These are phyloP conservation scores for Dasyurus viverrinus DNA, from an alignment of 2,113 vertebrate genomes.

Conservation along the genomic window DNA sequence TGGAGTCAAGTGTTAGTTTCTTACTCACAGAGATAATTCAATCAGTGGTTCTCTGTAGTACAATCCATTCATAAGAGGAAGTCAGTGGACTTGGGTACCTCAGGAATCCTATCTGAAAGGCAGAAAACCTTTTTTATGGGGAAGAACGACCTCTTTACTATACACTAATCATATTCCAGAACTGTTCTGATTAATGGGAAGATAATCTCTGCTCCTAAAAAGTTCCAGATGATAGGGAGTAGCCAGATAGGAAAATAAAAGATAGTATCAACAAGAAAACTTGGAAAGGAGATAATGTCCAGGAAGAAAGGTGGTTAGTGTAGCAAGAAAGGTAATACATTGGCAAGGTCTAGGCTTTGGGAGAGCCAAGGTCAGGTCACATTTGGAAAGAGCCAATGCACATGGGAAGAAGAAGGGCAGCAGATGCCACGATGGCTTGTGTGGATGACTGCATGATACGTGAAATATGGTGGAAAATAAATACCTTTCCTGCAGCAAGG, in stretches of 20 bases:
- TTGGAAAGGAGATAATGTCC: not conserved
- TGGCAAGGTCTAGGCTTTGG: not conserved
- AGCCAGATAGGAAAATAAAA: not conserved
- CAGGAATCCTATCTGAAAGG: not conserved
- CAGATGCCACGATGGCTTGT: no score
- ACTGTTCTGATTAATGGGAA: not conserved
- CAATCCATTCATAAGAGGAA: not conserved
- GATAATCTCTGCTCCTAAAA: not conserved
- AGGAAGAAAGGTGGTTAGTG: not conserved
- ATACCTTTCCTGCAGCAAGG: not conserved
- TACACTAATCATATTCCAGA: not conserved
- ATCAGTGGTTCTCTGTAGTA: not conserved
- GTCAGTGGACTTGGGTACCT: not conserved
- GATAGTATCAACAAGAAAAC: not conserved
- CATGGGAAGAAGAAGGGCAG: not conserved
- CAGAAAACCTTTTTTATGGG: not conserved
- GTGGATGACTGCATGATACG: not conserved
- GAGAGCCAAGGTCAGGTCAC: not conserved
- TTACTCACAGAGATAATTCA: not conserved
- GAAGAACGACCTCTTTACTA: not conserved
- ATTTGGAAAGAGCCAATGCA: not conserved
- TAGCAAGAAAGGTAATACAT: not conserved
- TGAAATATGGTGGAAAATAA: not conserved
- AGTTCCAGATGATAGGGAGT: not conserved
- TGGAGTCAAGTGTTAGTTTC: not conserved